Evolutionary conservation across 2,113 vertebrate genomes (phyloP), one percentile per base, ranked within the genome.

Genomic region (Machaerirhynchus nigripectus): DNA sequence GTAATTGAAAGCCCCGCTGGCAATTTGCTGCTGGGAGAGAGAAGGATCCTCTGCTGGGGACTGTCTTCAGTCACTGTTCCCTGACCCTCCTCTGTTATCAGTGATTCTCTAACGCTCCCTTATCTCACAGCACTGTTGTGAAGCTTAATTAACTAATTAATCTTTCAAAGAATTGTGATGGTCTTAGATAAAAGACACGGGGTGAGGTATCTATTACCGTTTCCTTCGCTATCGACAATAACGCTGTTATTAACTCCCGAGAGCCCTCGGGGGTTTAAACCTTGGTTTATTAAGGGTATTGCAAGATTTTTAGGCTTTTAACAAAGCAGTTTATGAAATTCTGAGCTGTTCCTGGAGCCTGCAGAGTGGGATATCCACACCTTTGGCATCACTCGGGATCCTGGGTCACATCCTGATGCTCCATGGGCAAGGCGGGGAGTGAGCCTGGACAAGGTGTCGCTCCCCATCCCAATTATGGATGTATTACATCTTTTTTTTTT

Each of bases 71-170:
- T 0, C 64, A 10, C 37, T 12, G n/a, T 4, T 47, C 52, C 74
- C 87, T 60, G 60, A 17, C 57, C 78, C 73, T 44, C 47, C 14
- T 7, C 42, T 59, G 33, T 50, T 79, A 79, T 82, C 87, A 40
- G 50, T 0, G 55, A 5, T 11, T 3, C 44, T 47, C 37, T 9
- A 49, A 52, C 3, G 39, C 78, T 85, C 49, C 77, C 84, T 93
- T 95, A 95, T 95, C 94, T 91, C n/a, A 21, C 57, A 44, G 86
- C 40, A 1, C 50, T 17, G 17, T 33, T 77, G 76, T 8, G 79
- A 69, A 59, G 81, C 91, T 90, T 95, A 83, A 93, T 93, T 85
- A 95, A 80, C 78, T 88, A 86, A 94, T 95, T 83, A 84, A 96
- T 89, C 93, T 78, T 33, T 33, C 24, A 15, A 31, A 68, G 74